Base-by-base conservation (phyloP, 30 jellyfish, hydroid and myxozoan genomes). In the Sanderia malayensis region DNA sequence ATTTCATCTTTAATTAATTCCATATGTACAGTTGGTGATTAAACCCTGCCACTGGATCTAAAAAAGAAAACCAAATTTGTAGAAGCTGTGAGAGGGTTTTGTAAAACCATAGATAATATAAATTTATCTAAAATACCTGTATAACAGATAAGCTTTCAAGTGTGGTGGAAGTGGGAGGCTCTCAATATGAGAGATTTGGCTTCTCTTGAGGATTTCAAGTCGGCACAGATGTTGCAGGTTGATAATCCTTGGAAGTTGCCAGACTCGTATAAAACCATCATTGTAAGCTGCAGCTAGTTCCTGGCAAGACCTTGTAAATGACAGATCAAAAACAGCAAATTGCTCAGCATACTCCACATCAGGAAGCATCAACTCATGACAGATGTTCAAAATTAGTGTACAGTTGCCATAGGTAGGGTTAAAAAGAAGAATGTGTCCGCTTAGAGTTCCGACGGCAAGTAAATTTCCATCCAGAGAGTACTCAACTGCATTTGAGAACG, bases 231-330 rank as follows among this genome's bases (percentile, higher is more conserved):
- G 92, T 58, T 86, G 87, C 27, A 86, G 53, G 33, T 86, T 70
- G 80, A 78, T 22, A 2, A 69, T 31, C 41, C 96, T 70, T 44
- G 76, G 93, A 31, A 86, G 55, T 73, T 86, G 96, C 96, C 96
- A 86, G 15, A 86, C 27, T 21, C 93, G 31, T 0, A 76, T 71
- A 22, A 8, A 1, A 21, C 96, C 96, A 70, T 77, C 93, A 69
- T 28, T 76, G 62, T 77, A 86, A 18, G 93, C 83, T 19, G 79
- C 96, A 4, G 65, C 67, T 1, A 86, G 63, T 58, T 86, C 93
- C 73, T 86, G 93, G 21, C 85, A 80, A 1, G 85, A 80, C 23
- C 31, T 17, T 61, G 82, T 47, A 70, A 64, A 80, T 2, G 46
- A 34, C 37, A 80, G 18, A 22, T 46, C 85, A 75, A 60, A 61